Base-by-base conservation (phyloP, 2,888 invertebrate genomes). In the Geotrupes spiniger region DNA sequence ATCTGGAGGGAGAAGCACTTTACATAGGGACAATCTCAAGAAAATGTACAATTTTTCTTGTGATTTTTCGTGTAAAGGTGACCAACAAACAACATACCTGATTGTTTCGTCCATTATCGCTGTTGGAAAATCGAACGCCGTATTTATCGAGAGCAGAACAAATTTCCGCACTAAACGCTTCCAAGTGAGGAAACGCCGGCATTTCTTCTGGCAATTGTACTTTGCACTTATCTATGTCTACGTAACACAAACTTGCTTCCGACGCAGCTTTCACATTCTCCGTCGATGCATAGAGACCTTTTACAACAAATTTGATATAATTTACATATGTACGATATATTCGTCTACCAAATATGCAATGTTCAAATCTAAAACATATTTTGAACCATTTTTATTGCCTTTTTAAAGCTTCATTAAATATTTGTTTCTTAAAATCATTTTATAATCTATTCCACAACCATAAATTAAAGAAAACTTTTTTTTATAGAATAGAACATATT, bases 131-230 rank as follows among this genome's bases (percentile, higher is more conserved):
- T 51, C 71, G 71, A n/a, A 78, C 71, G 33, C 74, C 70, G 70
- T 80, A 87, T 76, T 88, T 89, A 67, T 87, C 85, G 57, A 87
- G 69, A 37, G 82, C 75, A 42, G 85, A 81, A 64, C 82, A 82
- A 41, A 97, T 81, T 76, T 97, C 97, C 31, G 88, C 84, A 59
- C 88, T 83, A 61, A 97, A 89, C 48, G 92, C 89, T 54, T 84
- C 81, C 66, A 88, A 83, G 70, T 96, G 90, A 0, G 99, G 98
- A 73, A 98, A 93, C 52, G 84, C 80, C 0, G 96, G 95, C 62
- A 97, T 76, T 72, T 98, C 98, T 74, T 98, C 98, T 0, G 97
- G 97, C 60, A 94, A 78, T 72, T 96, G 95, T 60, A 97, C 88
- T 62, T 84, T 84, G 58, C 90, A 90, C 62, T 88, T 89, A 74